Percentiles rank a stretch among this genome's conserved stretches.
phyloP scores from a whole-genome alignment of 2,797 vertebrate genomes.

The Characodon lateralis region DNA sequence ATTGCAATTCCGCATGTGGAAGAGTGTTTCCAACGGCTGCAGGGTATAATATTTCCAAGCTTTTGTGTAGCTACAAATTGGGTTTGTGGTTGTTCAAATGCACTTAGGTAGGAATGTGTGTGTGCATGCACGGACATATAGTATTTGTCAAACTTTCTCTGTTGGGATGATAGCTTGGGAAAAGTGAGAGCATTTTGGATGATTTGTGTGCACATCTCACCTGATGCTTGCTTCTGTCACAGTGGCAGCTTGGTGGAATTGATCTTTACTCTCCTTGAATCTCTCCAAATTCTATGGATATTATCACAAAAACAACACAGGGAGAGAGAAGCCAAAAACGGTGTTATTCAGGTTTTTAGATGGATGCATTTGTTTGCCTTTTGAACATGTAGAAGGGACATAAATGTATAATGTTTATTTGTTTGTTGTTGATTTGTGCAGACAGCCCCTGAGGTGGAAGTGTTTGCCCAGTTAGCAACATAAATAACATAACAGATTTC shows the following conservation, averaged over 20 bases:
- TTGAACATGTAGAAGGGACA: background rate
- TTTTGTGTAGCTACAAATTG: conserved; percentile 45
- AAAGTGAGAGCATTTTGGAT: background rate
- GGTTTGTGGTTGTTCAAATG: conserved; percentile 17
- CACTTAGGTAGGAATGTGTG: background rate
- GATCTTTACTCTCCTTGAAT: conserved; percentile 67
- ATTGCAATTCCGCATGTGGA: conserved; percentile 18
- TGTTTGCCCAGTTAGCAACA: background rate
- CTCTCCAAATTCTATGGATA: conserved; percentile 66
- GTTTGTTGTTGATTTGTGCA: background rate
- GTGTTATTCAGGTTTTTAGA: background rate
- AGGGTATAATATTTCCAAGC: conserved; percentile 45
- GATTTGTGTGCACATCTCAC: conserved; percentile 48
- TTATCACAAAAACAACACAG: conserved; percentile 6
- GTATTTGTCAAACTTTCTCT: background rate
- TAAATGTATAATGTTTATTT: background rate
- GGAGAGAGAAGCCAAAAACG: conserved; percentile 18
- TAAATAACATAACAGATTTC: background rate
- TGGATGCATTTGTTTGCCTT: background rate
- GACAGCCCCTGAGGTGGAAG: background rate
- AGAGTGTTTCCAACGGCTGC: conserved; percentile 26
- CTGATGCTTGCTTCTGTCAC: conserved; percentile 65
- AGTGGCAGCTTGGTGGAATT: conserved; percentile 72
- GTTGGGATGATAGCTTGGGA: background rate
- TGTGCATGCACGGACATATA: conserved; percentile 2